Conservation (phyloP, 2,797 vertebrate species). For the Betta splendens region DNA sequence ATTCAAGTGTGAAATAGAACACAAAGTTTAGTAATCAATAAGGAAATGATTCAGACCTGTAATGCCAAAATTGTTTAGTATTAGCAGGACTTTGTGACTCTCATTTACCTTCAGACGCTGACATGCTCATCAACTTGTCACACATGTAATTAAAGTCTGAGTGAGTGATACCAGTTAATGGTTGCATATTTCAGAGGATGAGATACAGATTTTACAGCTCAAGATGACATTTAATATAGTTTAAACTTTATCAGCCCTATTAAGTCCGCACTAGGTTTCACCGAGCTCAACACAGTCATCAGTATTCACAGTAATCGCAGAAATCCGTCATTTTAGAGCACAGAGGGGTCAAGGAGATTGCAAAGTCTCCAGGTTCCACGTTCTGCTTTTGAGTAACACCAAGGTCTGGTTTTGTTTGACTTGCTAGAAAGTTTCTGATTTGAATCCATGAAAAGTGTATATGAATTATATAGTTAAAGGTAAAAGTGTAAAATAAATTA, state of each 20-base stretch:
- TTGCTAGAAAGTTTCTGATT: not conserved
- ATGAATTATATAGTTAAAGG: no score
- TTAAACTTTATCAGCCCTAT: slow-evolving; percentile 62
- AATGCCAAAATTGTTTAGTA: slow-evolving; percentile 67
- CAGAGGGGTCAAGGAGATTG: slow-evolving; percentile 63
- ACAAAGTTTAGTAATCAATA: slow-evolving; percentile 81
- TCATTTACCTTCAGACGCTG: slow-evolving; percentile 73
- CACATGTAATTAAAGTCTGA: slow-evolving; percentile 77
- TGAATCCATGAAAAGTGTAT: no score
- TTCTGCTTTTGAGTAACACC: no score
- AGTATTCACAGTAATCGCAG: not conserved
- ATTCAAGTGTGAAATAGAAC: slow-evolving; percentile 81
- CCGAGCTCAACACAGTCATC: slow-evolving; percentile 50
- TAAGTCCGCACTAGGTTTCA: slow-evolving; percentile 55
- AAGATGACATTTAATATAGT: slow-evolving; percentile 76
- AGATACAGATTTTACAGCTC: slow-evolving; percentile 71
- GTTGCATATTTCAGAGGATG: slow-evolving; percentile 67
- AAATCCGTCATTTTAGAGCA: slow-evolving; percentile 43
- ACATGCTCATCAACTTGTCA: slow-evolving; percentile 71
- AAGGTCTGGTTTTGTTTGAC: no score
- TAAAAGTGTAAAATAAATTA: no score
- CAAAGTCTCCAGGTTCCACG: slow-evolving; percentile 48
- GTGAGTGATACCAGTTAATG: slow-evolving; percentile 76
- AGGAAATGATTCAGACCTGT: slow-evolving; percentile 71
- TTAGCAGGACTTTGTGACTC: slow-evolving; percentile 62